Evolutionary conservation across 2,113 vertebrate species (phyloP).

Genomic region (Paradoxurus hermaphroditus): DNA sequence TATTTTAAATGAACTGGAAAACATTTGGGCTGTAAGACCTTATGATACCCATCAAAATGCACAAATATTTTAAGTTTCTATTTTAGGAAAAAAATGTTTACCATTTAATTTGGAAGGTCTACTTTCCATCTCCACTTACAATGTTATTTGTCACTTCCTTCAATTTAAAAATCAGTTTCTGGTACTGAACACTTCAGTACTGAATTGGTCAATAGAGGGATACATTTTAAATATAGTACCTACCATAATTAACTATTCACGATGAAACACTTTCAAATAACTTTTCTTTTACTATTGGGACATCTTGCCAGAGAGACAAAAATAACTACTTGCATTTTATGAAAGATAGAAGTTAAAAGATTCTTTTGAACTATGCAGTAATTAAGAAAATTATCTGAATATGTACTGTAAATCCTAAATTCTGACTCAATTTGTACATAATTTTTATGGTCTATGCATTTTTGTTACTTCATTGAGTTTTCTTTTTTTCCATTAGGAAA

Average conservation of each 20-base stretch:
- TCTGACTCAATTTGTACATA: background rate
- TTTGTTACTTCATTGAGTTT: background rate
- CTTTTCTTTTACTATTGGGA: background rate
- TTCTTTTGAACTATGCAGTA: background rate
- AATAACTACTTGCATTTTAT: slow-evolving; percentile 13
- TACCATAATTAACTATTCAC: slow-evolving; percentile 40
- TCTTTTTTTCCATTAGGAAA: slow-evolving; percentile 65
- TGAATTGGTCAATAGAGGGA: slow-evolving; percentile 35
- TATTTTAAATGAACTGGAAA: slow-evolving; percentile 28
- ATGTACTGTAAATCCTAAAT: background rate
- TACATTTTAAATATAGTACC: slow-evolving; percentile 45
- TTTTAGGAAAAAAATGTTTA: background rate
- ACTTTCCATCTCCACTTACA: background rate
- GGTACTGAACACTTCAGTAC: background rate
- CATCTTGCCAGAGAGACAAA: background rate
- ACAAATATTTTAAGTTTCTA: background rate
- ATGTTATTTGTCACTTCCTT: background rate
- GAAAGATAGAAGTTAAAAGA: background rate
- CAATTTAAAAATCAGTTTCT: slow-evolving; percentile 15
- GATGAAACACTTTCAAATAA: background rate
- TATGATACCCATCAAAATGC: background rate
- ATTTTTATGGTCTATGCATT: background rate
- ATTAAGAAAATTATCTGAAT: background rate
- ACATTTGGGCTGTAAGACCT: background rate
- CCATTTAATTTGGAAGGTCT: background rate